These are phyloP conservation scores for Ictidomys tridecemlineatus DNA, from an alignment of 2,113 vertebrate genomes.

Conservation along the genomic window DNA sequence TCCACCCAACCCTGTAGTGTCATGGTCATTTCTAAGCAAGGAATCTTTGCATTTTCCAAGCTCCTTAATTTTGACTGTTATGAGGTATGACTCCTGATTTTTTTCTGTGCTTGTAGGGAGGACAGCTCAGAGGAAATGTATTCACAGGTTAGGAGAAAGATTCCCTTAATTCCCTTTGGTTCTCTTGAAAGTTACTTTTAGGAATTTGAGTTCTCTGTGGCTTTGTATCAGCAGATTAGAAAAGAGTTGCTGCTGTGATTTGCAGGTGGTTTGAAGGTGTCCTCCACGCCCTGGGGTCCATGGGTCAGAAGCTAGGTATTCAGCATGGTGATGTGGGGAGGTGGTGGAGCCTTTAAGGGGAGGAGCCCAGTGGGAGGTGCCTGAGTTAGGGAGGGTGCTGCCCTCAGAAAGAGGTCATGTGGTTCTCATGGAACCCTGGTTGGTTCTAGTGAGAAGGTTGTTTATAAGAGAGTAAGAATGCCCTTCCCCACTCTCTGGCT, in stretches of 20 bases:
- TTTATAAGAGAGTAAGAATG: not conserved
- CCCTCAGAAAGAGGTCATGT: not conserved
- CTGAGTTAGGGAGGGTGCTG: too few relatives aligned
- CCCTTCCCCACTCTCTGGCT: not conserved
- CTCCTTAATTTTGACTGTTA: not conserved
- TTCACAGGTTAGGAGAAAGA: not conserved
- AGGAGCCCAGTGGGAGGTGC: not conserved
- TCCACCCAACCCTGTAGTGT: not conserved
- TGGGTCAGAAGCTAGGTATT: not conserved
- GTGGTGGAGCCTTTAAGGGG: not conserved
- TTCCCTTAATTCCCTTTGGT: not conserved
- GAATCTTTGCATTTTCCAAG: not conserved
- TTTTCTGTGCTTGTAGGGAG: not conserved
- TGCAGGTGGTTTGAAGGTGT: not conserved
- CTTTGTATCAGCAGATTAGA: not conserved
- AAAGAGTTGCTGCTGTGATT: not conserved
- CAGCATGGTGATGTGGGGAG: not conserved
- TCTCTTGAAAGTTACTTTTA: constrained; percentile 21
- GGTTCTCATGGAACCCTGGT: too few relatives aligned
- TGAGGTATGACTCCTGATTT: not conserved
- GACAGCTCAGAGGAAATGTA: not conserved
- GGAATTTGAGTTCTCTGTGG: not conserved
- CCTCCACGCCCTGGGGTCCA: too few relatives aligned
- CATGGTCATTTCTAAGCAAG: not conserved
- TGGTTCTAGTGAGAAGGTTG: not conserved